Base-by-base conservation (phyloP, 1,140 invertebrate genomes). In the Drosophila pruinosa region DNA sequence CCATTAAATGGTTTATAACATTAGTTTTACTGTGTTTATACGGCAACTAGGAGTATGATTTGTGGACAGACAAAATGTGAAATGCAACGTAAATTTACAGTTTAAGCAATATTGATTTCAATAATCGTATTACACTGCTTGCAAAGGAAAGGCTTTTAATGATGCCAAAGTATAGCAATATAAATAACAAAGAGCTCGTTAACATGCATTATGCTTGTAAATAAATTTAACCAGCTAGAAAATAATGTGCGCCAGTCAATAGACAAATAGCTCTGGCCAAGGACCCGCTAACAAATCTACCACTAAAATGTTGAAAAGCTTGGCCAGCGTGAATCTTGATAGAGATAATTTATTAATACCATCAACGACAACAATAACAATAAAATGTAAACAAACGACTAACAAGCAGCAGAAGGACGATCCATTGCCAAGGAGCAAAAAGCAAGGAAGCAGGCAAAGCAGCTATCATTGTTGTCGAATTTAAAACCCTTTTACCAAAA, bases 271-370 rank as follows among this genome's bases (percentile, higher is more conserved):
- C 61, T 39, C 12, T 17, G 41, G 26, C 53, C 43, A 61, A 26
- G 38, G 50, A 38, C 21, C 48, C 61, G 34, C 38, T 14, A 45
- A 71, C 69, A 74, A 86, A 80, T 80, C 74, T 54, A 45, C 54
- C 52, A 74, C 57, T 57, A 59, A 72, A 72, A 72, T 65, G 77
- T 68, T 76, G 69, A 52, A 61, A 59, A 70, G 63, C 77, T 73
- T 26, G 53, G 45, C 57, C 67, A 65, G 54, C 61, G 39, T 62
- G 77, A 82, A 88, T 88, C 82, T 88, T 88, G 82, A 88, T 88
- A 88, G 80, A 85, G 78, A 70, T 78, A 88, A 88, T 88, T 88
- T 88, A 88, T 88, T 88, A 88, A 88, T 88, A 85, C 82, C 82
- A 88, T 88, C 82, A 82, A 78, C 64, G 82, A 81, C 82, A 88